Conservation (phyloP, 2,113 vertebrate species). For the Vidua chalybeata region DNA sequence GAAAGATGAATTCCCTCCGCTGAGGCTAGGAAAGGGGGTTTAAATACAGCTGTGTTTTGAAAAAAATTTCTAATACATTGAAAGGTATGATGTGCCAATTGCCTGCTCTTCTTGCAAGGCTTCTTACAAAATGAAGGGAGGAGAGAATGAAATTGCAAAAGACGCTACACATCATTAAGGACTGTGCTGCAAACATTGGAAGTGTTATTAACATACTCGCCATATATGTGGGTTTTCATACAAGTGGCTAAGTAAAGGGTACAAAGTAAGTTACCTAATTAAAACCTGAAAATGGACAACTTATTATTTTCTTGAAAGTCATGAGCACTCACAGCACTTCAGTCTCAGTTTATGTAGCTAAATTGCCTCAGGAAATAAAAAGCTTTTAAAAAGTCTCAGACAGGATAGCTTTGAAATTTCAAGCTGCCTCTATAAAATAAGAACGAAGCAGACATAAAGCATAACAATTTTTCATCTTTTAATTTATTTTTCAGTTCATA, state of each 20-base stretch:
- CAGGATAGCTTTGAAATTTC: constrained; percentile 28
- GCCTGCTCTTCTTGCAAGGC: background rate
- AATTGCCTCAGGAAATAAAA: constrained; percentile 35
- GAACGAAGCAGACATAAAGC: constrained; percentile 3
- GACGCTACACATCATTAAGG: background rate
- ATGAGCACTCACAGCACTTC: background rate
- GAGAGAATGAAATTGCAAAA: background rate
- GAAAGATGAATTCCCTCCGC: background rate
- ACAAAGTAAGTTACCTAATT: background rate
- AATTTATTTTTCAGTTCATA: background rate
- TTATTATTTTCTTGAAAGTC: background rate
- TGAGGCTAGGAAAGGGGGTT: background rate
- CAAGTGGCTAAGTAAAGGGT: background rate
- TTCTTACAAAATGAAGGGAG: background rate
- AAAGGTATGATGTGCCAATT: background rate
- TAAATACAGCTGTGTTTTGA: background rate
- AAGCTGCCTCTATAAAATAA: background rate
- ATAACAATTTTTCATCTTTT: background rate
- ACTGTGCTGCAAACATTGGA: background rate
- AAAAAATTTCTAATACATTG: background rate
- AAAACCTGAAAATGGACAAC: background rate
- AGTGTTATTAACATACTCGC: background rate
- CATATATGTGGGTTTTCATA: background rate
- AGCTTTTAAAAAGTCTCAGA: background rate
- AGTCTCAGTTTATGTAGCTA: background rate